Conservation (phyloP, 2,113 vertebrate species). For the Xiphias gladius region DNA sequence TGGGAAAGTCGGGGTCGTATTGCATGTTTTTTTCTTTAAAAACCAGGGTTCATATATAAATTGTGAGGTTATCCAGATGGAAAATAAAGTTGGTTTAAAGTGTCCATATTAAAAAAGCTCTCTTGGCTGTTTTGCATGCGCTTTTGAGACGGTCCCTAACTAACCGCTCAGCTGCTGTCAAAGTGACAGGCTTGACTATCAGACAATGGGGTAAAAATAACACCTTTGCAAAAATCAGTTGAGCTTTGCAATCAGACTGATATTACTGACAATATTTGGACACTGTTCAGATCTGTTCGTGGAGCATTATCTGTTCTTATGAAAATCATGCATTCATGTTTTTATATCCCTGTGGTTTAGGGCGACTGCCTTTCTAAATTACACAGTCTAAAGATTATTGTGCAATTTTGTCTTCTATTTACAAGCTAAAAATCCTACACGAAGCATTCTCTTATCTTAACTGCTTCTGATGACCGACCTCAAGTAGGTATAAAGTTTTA, state of each 20-base stretch:
- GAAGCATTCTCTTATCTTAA: background rate
- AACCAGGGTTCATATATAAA: background rate
- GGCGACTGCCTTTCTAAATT: background rate
- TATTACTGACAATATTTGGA: background rate
- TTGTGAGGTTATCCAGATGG: background rate
- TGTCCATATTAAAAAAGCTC: background rate
- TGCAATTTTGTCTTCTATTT: background rate
- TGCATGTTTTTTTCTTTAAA: background rate
- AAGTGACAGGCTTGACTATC: background rate
- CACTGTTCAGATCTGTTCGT: background rate
- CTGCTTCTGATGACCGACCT: background rate
- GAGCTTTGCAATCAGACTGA: background rate
- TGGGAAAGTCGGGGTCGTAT: no score
- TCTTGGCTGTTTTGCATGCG: no score
- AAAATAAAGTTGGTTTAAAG: background rate
- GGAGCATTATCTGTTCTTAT: background rate
- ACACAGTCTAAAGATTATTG: background rate
- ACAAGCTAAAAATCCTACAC: conserved; percentile 1
- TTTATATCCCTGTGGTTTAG: background rate
- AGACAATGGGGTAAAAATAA: background rate
- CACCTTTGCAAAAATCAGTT: background rate
- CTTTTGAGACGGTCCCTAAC: background rate
- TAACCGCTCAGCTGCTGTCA: background rate
- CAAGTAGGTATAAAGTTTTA: conserved; percentile 17
- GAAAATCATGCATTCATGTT: background rate